Conservation (phyloP, 2,888 invertebrate species). For the Mantis religiosa region DNA sequence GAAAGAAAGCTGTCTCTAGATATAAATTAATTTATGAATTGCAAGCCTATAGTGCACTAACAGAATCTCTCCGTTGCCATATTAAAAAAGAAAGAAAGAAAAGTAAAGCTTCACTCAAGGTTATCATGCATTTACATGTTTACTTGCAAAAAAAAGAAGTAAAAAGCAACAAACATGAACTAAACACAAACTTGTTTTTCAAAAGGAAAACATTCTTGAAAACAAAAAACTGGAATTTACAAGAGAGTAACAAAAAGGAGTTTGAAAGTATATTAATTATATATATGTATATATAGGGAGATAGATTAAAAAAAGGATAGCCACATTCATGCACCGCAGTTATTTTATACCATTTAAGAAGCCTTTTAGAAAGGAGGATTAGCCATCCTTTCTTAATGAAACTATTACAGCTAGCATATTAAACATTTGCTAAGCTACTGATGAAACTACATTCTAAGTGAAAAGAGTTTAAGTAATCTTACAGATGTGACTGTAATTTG, state of each 20-base stretch:
- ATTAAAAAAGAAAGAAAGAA: no score
- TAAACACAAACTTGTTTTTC: neutral
- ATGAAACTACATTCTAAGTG: conserved; percentile 26
- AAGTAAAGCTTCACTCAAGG: neutral
- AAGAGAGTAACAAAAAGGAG: no score
- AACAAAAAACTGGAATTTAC: neutral
- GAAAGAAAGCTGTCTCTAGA: no score
- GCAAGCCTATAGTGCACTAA: no score
- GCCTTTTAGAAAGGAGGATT: neutral
- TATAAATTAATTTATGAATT: no score
- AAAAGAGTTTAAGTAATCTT: conserved; percentile 44
- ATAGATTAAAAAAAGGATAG: neutral
- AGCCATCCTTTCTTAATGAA: neutral
- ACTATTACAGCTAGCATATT: neutral
- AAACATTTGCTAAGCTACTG: neutral
- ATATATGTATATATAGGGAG: neutral
- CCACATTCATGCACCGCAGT: neutral
- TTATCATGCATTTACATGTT: neutral
- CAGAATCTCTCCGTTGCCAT: no score
- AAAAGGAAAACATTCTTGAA: neutral
- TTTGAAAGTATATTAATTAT: neutral
- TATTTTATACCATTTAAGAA: neutral
- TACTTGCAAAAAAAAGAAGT: neutral
- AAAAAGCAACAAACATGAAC: neutral
- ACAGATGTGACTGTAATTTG: conserved; percentile 64